These are phyloP conservation scores for Andrena marginata DNA, from an alignment of 2,888 invertebrate species.

Conservation along the genomic window DNA sequence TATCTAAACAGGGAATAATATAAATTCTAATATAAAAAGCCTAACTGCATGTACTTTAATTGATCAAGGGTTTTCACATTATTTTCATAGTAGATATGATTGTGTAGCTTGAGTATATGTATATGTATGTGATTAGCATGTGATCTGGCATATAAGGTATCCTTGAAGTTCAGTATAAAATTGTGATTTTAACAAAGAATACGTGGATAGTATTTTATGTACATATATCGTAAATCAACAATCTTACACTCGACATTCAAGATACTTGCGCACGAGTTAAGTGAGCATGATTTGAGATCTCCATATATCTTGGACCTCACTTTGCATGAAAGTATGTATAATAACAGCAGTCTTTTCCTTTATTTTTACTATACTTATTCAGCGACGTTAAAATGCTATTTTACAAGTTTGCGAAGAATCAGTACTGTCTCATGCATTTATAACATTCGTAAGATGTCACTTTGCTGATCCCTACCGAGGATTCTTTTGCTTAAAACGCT, in stretches of 20 bases:
- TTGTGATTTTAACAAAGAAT: not conserved
- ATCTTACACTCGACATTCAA: slow-evolving; percentile 8
- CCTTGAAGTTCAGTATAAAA: slow-evolving; percentile 14
- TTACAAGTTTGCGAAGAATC: slow-evolving; percentile 1
- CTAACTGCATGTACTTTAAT: slow-evolving; percentile 26
- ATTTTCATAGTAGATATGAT: slow-evolving; percentile 9
- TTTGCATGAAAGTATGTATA: slow-evolving; percentile 35
- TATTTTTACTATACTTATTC: slow-evolving; percentile 22
- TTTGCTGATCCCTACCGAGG: slow-evolving; percentile 11
- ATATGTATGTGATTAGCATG: slow-evolving; percentile 2
- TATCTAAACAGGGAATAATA: slow-evolving; percentile 2
- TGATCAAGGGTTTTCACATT: slow-evolving; percentile 18
- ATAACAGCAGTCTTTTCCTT: slow-evolving; percentile 17
- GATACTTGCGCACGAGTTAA: slow-evolving; percentile 29
- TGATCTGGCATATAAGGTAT: not conserved
- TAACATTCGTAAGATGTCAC: slow-evolving; percentile 24
- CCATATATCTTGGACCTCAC: not conserved
- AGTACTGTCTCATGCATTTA: slow-evolving; percentile 2
- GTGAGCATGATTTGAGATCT: slow-evolving; percentile 9
- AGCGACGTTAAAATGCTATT: not conserved
- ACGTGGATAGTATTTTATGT: not conserved
- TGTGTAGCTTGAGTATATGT: not conserved
- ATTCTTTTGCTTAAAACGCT: slow-evolving; percentile 63
- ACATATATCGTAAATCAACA: not conserved
- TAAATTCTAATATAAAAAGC: not conserved